phyloP scores from a whole-genome alignment of 2,888 invertebrate genomes.

The Tetragnatha montana region DNA sequence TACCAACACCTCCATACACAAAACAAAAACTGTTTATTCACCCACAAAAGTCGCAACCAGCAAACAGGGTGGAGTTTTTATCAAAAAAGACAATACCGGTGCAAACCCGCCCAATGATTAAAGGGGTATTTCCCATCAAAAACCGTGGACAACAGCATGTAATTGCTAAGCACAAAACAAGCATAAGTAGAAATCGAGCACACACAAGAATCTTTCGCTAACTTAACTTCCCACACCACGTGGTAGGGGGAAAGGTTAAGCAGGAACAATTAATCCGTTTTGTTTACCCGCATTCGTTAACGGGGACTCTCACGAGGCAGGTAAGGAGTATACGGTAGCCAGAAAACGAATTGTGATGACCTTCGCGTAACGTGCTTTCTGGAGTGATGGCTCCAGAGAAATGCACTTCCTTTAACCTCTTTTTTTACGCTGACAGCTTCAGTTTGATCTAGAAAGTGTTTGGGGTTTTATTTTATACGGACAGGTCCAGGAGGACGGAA shows the following conservation, averaged over 20 bases:
- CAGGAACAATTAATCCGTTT: constrained; percentile 17
- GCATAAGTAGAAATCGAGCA: background rate
- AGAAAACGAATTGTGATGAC: constrained; percentile 19
- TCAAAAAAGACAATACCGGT: background rate
- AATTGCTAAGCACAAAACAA: background rate
- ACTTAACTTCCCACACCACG: background rate
- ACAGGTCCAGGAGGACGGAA: too few relatives aligned
- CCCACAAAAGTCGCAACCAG: background rate
- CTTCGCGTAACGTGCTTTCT: constrained; percentile 1
- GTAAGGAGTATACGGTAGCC: background rate
- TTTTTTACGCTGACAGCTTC: background rate
- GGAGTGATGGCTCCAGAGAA: background rate
- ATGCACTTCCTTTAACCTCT: constrained; percentile 17
- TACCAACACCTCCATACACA: too few relatives aligned
- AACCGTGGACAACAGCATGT: background rate
- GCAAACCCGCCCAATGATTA: background rate
- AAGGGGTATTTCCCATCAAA: background rate
- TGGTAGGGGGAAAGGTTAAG: background rate
- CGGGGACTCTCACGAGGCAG: background rate
- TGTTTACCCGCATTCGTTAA: background rate
- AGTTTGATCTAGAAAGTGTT: too few relatives aligned
- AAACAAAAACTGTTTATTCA: too few relatives aligned
- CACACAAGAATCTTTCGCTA: background rate
- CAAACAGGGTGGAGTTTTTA: background rate
- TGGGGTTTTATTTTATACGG: too few relatives aligned